phyloP scores from a whole-genome alignment of 2,113 vertebrate species.

The Psilopogon haemacephalus region DNA sequence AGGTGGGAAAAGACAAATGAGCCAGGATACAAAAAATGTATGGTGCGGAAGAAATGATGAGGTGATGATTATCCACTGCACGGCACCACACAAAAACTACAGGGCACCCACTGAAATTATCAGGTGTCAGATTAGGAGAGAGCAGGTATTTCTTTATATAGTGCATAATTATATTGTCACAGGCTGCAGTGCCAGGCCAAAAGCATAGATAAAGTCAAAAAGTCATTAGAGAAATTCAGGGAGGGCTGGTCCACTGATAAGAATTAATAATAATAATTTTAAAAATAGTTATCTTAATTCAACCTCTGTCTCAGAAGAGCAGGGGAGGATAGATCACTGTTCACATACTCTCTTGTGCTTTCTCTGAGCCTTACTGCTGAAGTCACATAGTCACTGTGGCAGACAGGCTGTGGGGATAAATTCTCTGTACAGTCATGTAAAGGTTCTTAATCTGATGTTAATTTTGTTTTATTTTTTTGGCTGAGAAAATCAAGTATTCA shows the following conservation, averaged over 20 bases:
- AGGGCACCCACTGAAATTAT: constrained; percentile 53
- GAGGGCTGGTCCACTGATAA: background rate
- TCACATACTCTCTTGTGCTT: background rate
- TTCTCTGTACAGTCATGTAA: background rate
- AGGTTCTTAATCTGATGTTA: background rate
- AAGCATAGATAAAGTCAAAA: constrained; percentile 27
- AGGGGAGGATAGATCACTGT: background rate
- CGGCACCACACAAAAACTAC: constrained; percentile 12
- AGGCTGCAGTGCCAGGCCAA: background rate
- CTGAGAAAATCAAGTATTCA: background rate
- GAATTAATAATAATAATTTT: background rate
- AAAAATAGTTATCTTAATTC: background rate
- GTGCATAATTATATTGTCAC: constrained; percentile 60
- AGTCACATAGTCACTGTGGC: background rate
- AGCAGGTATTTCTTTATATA: constrained; percentile 12
- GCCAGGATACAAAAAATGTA: constrained; percentile 28
- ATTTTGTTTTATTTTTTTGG: background rate
- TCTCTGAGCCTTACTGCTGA: background rate
- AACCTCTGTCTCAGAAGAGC: background rate
- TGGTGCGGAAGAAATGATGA: background rate
- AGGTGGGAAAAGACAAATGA: constrained; percentile 10
- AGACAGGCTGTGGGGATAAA: background rate
- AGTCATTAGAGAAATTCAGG: constrained; percentile 2
- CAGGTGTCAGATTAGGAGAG: constrained; percentile 22
- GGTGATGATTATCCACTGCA: constrained; percentile 47